Evolutionary conservation across 92 coral and sea anemone genomes (phyloP).

Genomic region (Paramuricea clavata): DNA sequence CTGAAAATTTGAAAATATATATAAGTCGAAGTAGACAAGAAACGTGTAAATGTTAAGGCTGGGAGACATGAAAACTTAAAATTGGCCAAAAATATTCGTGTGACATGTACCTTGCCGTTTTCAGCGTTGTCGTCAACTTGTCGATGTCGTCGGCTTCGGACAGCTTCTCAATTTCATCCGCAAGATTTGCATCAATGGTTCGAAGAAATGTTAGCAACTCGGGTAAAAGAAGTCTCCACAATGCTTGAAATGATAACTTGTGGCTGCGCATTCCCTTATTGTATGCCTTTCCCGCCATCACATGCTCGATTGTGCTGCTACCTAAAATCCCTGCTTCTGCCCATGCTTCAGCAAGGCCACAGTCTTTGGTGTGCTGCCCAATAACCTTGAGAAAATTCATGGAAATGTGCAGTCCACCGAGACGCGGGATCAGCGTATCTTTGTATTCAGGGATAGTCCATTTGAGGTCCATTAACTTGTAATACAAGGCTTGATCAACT

Average conservation of each 20-base stretch:
- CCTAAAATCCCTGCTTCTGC: slow-evolving; percentile 33
- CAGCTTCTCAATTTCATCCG: neutral
- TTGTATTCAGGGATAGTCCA: slow-evolving; percentile 11
- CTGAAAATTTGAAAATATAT: no score
- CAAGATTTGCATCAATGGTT: neutral
- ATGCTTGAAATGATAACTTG: slow-evolving; percentile 34
- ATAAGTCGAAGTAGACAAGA: no score
- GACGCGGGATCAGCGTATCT: slow-evolving; percentile 55
- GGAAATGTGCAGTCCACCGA: slow-evolving; percentile 68
- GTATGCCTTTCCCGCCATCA: slow-evolving; percentile 48
- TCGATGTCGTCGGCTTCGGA: neutral
- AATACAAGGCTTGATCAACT: neutral
- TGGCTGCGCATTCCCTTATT: slow-evolving; percentile 47
- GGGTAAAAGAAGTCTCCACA: slow-evolving; percentile 43
- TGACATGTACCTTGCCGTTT: neutral
- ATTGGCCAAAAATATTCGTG: neutral
- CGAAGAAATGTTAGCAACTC: neutral
- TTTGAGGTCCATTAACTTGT: slow-evolving; percentile 1
- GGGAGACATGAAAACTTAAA: no score
- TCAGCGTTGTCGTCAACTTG: neutral
- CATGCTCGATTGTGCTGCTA: slow-evolving; percentile 38
- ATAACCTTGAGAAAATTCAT: slow-evolving; percentile 57
- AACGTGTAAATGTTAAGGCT: no score
- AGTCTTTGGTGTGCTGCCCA: slow-evolving; percentile 47
- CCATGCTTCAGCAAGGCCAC: slow-evolving; percentile 42